These are phyloP conservation scores for Lasiurus borealis DNA, from an alignment of 2,113 vertebrate species.

Conservation along the genomic window DNA sequence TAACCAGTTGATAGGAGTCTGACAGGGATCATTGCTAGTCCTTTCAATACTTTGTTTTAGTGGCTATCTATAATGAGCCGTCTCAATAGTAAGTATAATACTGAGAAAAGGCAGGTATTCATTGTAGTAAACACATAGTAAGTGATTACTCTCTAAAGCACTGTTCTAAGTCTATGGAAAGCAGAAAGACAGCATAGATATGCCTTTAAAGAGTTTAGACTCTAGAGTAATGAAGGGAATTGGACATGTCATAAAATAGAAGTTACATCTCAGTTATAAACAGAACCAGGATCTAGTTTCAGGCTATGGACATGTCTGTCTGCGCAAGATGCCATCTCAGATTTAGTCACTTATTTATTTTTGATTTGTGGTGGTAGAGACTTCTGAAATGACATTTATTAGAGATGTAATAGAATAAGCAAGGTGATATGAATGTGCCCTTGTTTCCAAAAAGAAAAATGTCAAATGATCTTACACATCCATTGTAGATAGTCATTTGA, in stretches of 20 bases:
- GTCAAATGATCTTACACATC: conserved; percentile 44
- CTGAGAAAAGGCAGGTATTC: background rate
- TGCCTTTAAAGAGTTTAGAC: background rate
- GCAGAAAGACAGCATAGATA: background rate
- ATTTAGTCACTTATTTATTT: conserved; percentile 67
- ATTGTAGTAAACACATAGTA: background rate
- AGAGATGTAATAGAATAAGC: conserved; percentile 55
- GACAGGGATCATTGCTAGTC: background rate
- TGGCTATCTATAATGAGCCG: background rate
- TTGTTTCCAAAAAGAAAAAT: conserved; percentile 56
- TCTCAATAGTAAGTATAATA: background rate
- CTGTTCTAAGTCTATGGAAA: background rate
- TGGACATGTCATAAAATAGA: conserved; percentile 7
- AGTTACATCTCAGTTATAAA: conserved; percentile 23
- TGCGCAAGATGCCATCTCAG: conserved; percentile 6
- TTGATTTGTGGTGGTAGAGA: conserved; percentile 40
- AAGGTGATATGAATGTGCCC: background rate
- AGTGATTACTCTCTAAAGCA: background rate
- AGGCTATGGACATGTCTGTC: conserved; percentile 27
- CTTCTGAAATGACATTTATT: conserved; percentile 69
- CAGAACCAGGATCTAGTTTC: background rate
- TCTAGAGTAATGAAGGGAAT: background rate
- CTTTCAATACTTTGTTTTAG: background rate
- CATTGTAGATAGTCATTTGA: conserved; percentile 11
- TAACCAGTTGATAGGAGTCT: background rate